Evolutionary conservation across 2,113 vertebrate genomes (phyloP).

Genomic region (Ginglymostoma cirratum): DNA sequence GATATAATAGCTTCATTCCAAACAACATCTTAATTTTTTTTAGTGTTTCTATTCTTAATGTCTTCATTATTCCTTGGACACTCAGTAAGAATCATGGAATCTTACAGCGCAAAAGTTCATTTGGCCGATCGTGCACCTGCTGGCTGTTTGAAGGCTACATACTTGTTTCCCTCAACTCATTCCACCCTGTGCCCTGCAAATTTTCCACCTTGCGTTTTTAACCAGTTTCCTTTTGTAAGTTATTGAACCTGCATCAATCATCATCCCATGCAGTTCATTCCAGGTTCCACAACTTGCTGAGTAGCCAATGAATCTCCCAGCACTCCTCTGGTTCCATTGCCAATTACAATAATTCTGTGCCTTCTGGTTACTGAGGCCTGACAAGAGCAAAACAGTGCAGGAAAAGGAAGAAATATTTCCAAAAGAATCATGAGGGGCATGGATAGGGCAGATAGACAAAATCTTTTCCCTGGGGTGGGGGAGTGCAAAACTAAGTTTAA

Average conservation of each 20-base stretch:
- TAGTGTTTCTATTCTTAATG: neutral
- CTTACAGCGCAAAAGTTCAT: neutral
- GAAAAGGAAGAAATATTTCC: too few relatives aligned
- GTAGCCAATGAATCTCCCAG: neutral
- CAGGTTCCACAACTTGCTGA: neutral
- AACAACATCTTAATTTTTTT: neutral
- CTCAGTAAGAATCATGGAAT: neutral
- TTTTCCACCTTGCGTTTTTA: neutral
- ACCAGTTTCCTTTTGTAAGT: neutral
- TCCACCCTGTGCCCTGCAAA: neutral
- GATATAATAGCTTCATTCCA: neutral
- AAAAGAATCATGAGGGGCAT: too few relatives aligned
- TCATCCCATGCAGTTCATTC: neutral
- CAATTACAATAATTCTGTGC: neutral
- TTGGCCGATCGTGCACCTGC: neutral
- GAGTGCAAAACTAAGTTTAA: too few relatives aligned
- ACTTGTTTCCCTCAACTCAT: neutral
- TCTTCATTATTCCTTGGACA: neutral
- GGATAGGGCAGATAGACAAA: too few relatives aligned
- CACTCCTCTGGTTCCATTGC: neutral
- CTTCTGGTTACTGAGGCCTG: neutral
- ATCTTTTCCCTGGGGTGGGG: too few relatives aligned
- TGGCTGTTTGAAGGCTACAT: neutral
- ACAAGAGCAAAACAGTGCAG: too few relatives aligned
- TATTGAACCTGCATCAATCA: neutral